Conservation (phyloP, 53 echinoderm and acorn worm species). For the Holothuria scabra region DNA sequence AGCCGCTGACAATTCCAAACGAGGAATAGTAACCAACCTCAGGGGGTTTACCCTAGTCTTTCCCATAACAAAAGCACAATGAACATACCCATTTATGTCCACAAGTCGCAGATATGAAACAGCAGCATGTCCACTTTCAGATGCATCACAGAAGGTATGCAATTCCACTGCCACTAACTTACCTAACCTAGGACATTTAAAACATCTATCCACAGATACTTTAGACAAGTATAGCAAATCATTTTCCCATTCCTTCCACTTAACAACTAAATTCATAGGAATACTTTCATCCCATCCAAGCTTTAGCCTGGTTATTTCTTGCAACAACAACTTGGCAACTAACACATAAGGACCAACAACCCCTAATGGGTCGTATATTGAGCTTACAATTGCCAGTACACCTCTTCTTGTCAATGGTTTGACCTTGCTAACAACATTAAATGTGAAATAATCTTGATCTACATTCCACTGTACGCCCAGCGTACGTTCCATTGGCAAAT, state of each 20-base stretch:
- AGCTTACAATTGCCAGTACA: slow-evolving; percentile 60
- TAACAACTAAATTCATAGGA: slow-evolving; percentile 30
- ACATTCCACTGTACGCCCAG: slow-evolving; percentile 62
- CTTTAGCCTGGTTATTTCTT: slow-evolving; percentile 50
- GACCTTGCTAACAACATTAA: slow-evolving; percentile 36
- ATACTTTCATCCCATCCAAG: slow-evolving; percentile 69
- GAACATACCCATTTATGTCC: slow-evolving; percentile 3
- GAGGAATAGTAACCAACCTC: slow-evolving; percentile 54
- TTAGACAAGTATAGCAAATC: slow-evolving; percentile 33
- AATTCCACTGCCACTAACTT: slow-evolving; percentile 13
- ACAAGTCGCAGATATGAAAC: slow-evolving; percentile 54
- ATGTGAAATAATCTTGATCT: slow-evolving; percentile 56
- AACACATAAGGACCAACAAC: slow-evolving; percentile 64
- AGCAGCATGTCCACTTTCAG: slow-evolving; percentile 60
- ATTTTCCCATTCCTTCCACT: slow-evolving; percentile 38
- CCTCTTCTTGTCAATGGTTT: slow-evolving; percentile 65
- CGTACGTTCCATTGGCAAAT: slow-evolving; percentile 64
- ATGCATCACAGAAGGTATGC: slow-evolving; percentile 64
- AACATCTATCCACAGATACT: slow-evolving; percentile 49
- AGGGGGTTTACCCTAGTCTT: slow-evolving; percentile 59
- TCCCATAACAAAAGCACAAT: slow-evolving; percentile 58
- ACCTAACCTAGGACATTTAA: slow-evolving; percentile 42
- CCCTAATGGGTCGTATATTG: slow-evolving; percentile 71
- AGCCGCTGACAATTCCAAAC: slow-evolving; percentile 63
- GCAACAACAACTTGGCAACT: slow-evolving; percentile 61